Percentiles rank a stretch among this genome's conserved stretches.
Conservation (phyloP, 2,113 vertebrate genomes). For the Pteronura brasiliensis region DNA sequence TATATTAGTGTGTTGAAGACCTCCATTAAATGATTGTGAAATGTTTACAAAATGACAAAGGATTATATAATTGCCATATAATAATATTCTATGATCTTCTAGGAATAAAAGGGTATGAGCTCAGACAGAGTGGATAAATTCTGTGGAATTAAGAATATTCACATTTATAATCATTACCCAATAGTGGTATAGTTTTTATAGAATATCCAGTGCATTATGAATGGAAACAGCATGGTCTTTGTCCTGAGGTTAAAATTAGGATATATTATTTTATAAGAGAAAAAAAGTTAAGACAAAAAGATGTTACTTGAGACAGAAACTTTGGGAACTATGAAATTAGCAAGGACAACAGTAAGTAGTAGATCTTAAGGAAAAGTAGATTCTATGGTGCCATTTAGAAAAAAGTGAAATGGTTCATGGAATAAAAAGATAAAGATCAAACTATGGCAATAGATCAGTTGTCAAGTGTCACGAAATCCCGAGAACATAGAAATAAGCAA, state of each 20-base stretch:
- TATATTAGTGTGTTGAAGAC: conserved; percentile 28
- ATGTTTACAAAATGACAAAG: conserved; percentile 40
- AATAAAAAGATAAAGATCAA: not conserved
- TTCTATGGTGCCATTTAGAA: not conserved
- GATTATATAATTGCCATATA: not conserved
- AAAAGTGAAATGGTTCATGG: not conserved
- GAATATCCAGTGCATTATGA: not conserved
- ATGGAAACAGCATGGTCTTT: not conserved
- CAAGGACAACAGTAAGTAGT: not conserved
- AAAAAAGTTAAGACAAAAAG: not conserved
- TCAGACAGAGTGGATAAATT: not conserved
- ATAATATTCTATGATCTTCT: not conserved
- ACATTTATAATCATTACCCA: not conserved
- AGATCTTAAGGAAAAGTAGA: not conserved
- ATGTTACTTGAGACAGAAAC: not conserved
- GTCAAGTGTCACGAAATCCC: not conserved
- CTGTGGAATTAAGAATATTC: not conserved
- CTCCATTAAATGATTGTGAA: conserved; percentile 24
- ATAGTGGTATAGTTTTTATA: not conserved
- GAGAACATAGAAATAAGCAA: not conserved
- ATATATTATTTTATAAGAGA: conserved; percentile 4
- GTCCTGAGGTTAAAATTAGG: not conserved
- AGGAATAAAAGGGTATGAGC: not conserved
- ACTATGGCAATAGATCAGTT: not conserved
- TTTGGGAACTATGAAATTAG: not conserved